Conservation (phyloP, 37 sponge, comb jelly and placozoan genomes). For the Halisarca cf. caerulea region DNA sequence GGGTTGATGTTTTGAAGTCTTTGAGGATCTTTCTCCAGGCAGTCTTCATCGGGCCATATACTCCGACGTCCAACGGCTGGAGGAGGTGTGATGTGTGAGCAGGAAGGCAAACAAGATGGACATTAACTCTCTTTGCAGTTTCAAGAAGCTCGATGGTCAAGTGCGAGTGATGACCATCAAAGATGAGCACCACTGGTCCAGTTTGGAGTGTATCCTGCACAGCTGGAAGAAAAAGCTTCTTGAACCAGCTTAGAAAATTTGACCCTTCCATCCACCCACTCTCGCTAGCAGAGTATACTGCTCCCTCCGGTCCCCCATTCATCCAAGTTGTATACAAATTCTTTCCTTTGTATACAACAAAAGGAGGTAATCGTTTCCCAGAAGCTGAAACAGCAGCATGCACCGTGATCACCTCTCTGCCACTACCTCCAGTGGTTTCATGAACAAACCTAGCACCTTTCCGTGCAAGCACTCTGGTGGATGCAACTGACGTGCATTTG, state of each 20-base stretch:
- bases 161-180: conserved; percentile 73
- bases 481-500: conserved; percentile 43
- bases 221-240: conserved; percentile 44
- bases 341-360: conserved; percentile 66
- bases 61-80: conserved; percentile 58
- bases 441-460: conserved; percentile 50
- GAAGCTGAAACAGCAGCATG: conserved; percentile 42
- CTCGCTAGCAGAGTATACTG: conserved; percentile 32
- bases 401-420: conserved; percentile 50
- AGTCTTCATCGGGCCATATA: conserved; percentile 51
- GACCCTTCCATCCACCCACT: conserved; percentile 66
- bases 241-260: conserved; percentile 51
- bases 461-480: conserved; percentile 19
- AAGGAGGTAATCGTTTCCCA: conserved; percentile 54
- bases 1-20: conserved; percentile 25
- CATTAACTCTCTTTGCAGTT: conserved; percentile 21
- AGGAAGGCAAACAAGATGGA: conserved; percentile 60
- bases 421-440: conserved; percentile 55
- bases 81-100: conserved; percentile 53
- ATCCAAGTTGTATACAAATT: conserved; percentile 46
- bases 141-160: conserved; percentile 26
- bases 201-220: neutral
- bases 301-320: conserved; percentile 52
- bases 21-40: conserved; percentile 52
- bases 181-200: conserved; percentile 49